Conservation (phyloP, 2,797 vertebrate genomes). For the Rhabdophis nuchalis region DNA sequence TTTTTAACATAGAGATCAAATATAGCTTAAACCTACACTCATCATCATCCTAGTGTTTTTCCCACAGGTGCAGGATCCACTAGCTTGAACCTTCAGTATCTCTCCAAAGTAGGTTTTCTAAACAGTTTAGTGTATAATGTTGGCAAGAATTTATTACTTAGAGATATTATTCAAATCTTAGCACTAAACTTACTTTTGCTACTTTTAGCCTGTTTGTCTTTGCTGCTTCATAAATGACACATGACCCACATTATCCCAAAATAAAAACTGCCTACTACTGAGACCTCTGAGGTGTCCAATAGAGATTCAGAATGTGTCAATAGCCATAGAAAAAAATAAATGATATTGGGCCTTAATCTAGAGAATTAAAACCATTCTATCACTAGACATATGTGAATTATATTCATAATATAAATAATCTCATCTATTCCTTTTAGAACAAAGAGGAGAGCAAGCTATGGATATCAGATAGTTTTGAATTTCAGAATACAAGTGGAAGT, state of each 20-base stretch:
- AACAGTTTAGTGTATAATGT: not conserved
- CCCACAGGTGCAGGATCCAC: not conserved
- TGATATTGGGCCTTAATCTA: not conserved
- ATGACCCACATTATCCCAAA: not conserved
- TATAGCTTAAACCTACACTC: not conserved
- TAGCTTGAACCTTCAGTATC: not conserved
- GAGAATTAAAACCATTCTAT: not conserved
- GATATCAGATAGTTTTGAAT: not conserved
- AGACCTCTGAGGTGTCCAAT: not conserved
- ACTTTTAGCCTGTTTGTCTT: not conserved
- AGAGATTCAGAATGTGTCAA: not conserved
- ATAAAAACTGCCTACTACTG: not conserved
- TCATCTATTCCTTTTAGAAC: not conserved
- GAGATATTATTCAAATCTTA: not conserved
- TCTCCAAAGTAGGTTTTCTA: not conserved
- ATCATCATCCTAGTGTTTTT: not conserved
- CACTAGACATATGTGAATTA: not conserved
- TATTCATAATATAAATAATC: not conserved
- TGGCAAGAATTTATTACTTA: not conserved
- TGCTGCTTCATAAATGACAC: not conserved
- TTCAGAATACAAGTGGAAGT: not conserved
- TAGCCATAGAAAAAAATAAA: not conserved
- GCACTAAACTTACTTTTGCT: not conserved
- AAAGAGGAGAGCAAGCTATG: not conserved
- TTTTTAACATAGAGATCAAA: not conserved